Percentiles rank a stretch among this genome's conserved stretches.
Evolutionary conservation across 2,888 invertebrate species (phyloP).

Genomic region (Elysia crispata): DNA sequence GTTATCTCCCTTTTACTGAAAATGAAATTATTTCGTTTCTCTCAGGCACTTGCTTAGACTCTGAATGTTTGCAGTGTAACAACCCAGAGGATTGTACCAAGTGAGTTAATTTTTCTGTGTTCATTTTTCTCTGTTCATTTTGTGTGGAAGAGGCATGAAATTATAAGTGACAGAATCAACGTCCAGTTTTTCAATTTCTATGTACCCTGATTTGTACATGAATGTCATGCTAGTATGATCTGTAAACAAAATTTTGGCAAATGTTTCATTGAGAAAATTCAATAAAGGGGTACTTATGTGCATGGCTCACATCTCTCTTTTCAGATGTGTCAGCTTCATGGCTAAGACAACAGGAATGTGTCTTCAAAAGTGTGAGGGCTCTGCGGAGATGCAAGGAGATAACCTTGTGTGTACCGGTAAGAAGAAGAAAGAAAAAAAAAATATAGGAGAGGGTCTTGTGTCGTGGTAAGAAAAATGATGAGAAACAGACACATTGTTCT

Average conservation of each 20-base stretch:
- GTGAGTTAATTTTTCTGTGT: conserved; percentile 44
- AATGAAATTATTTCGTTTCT: conserved; percentile 19
- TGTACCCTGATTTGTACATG: no score
- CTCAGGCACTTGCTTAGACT: conserved; percentile 57
- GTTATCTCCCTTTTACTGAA: no score
- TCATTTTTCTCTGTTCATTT: not conserved
- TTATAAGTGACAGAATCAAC: no score
- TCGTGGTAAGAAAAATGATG: no score
- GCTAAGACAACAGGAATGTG: conserved; percentile 29
- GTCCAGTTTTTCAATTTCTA: no score
- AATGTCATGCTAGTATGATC: no score
- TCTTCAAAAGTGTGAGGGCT: conserved; percentile 42
- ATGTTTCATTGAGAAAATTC: no score
- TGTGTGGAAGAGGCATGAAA: no score
- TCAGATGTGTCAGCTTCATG: conserved; percentile 43
- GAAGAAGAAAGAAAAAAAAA: not conserved
- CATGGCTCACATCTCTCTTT: no score
- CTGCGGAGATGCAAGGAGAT: conserved; percentile 32
- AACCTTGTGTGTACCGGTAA: conserved; percentile 38
- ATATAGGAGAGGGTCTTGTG: not conserved
- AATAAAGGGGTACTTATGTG: no score
- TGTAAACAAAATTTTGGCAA: no score
- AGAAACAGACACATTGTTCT: not conserved
- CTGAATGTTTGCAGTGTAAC: conserved; percentile 64
- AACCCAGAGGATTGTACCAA: conserved; percentile 54